phyloP scores from a whole-genome alignment of 2,888 invertebrate genomes.

The Zaprionus lineosus region DNA sequence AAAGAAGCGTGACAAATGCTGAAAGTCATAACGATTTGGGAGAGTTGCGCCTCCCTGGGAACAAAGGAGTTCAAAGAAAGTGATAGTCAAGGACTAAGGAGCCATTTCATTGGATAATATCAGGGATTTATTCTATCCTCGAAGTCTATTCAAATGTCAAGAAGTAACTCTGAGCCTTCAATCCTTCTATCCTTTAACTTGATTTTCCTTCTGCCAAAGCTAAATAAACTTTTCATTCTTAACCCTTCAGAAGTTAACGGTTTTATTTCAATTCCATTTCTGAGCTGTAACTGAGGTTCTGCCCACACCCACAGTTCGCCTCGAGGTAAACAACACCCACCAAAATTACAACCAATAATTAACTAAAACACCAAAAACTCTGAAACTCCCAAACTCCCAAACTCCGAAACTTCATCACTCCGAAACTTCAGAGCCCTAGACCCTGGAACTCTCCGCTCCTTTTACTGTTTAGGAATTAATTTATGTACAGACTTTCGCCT shows the following conservation, averaged over 20 bases:
- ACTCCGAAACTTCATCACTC: slow-evolving; percentile 18
- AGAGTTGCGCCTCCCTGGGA: too few relatives aligned
- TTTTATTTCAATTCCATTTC: neutral
- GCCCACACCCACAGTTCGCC: slow-evolving; percentile 17
- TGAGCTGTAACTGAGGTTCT: slow-evolving; percentile 13
- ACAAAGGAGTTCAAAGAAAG: too few relatives aligned
- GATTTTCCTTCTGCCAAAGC: neutral
- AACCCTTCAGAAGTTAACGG: neutral
- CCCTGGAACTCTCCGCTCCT: slow-evolving; percentile 20
- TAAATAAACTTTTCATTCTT: neutral
- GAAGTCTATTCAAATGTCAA: too few relatives aligned
- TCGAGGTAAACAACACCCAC: slow-evolving; percentile 27
- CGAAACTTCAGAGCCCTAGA: slow-evolving; percentile 19
- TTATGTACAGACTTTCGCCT: slow-evolving; percentile 67
- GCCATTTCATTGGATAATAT: too few relatives aligned
- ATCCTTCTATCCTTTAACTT: too few relatives aligned
- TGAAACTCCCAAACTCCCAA: slow-evolving; percentile 19
- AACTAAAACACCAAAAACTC: too few relatives aligned
- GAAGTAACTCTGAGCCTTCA: too few relatives aligned
- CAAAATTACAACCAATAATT: slow-evolving; percentile 53
- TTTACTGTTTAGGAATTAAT: slow-evolving; percentile 65
- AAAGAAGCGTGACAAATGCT: too few relatives aligned
- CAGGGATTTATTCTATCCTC: too few relatives aligned
- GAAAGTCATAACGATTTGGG: too few relatives aligned
- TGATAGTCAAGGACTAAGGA: too few relatives aligned